These are phyloP conservation scores for Mycetomoellerius zeteki DNA, from an alignment of 1,140 invertebrate genomes.

Conservation along the genomic window DNA sequence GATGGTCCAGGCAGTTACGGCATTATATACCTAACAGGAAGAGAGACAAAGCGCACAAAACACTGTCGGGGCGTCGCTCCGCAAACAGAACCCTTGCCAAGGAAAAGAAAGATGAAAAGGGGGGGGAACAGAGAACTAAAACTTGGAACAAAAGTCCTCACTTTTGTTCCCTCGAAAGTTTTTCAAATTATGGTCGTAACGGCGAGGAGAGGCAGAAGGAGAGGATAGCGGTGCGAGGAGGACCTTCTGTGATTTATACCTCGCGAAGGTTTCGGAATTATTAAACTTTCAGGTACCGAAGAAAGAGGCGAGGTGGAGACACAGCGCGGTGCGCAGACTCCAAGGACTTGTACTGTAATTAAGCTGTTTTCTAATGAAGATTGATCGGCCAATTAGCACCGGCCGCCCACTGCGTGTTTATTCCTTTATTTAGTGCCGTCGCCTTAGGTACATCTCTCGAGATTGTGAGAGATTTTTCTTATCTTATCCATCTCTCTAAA, in stretches of 20 bases:
- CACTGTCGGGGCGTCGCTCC: constrained; percentile 84
- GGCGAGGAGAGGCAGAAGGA: constrained; percentile 49
- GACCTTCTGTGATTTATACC: constrained; percentile 80
- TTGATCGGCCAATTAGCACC: constrained; percentile 83
- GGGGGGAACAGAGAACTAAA: constrained; percentile 75
- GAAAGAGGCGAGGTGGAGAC: constrained; percentile 40
- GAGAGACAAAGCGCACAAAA: constrained; percentile 86
- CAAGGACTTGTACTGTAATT: constrained; percentile 80
- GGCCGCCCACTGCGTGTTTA: constrained; percentile 78
- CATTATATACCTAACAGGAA: constrained; percentile 83
- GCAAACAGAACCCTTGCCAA: constrained; percentile 77
- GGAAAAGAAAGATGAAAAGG: not conserved
- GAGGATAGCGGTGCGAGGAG: constrained; percentile 62
- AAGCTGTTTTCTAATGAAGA: constrained; percentile 84
- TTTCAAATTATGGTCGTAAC: constrained; percentile 84
- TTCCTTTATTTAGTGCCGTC: constrained; percentile 72
- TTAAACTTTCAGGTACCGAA: constrained; percentile 71
- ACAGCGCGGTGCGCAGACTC: not conserved
- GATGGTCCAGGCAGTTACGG: constrained; percentile 75
- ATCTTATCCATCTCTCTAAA: too few relatives aligned
- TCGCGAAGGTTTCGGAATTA: constrained; percentile 80
- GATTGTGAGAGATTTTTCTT: not conserved
- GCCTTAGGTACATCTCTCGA: not conserved
- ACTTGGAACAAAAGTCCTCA: constrained; percentile 86
- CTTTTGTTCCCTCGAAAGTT: constrained; percentile 85